phyloP scores from a whole-genome alignment of 1,140 invertebrate species.

The Caenorhabditis tropicalis region DNA sequence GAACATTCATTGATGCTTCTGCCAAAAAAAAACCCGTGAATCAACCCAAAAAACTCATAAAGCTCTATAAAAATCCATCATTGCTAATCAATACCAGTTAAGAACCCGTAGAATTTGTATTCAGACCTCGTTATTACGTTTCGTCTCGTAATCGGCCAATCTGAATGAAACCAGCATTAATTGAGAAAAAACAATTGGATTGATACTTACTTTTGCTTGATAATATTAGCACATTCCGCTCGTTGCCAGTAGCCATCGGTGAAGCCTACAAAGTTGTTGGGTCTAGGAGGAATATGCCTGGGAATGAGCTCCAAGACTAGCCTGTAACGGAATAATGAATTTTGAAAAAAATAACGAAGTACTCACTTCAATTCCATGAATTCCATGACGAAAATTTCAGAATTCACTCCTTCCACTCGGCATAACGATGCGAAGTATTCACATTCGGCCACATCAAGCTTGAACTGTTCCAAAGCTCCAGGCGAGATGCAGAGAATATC shows the following conservation, averaged over 20 bases:
- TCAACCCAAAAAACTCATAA: too few relatives aligned
- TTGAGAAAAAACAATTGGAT: not conserved
- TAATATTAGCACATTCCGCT: conserved; percentile 86
- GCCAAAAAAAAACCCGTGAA: too few relatives aligned
- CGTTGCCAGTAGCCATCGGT: conserved; percentile 95
- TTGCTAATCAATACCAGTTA: too few relatives aligned
- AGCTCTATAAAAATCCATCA: too few relatives aligned
- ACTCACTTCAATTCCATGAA: conserved; percentile 81
- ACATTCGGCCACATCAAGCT: conserved; percentile 95
- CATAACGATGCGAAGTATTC: conserved; percentile 76
- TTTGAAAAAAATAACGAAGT: not conserved
- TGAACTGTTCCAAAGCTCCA: conserved; percentile 92
- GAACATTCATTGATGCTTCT: too few relatives aligned
- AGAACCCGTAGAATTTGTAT: too few relatives aligned
- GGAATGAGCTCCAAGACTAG: conserved; percentile 93
- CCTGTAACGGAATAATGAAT: conserved; percentile 71
- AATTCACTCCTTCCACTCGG: conserved; percentile 69
- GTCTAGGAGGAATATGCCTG: too few relatives aligned
- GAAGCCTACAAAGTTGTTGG: conserved; percentile 93
- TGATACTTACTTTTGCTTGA: conserved; percentile 86
- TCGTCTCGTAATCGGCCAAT: conserved; percentile 89
- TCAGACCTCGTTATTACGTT: too few relatives aligned
- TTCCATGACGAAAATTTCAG: conserved; percentile 80
- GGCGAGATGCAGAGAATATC: conserved; percentile 89
- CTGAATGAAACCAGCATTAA: conserved; percentile 75